Percentiles rank a stretch among this genome's conserved stretches.
Conservation (phyloP, 2,888 invertebrate species). For the Rhabditoides inermis region DNA sequence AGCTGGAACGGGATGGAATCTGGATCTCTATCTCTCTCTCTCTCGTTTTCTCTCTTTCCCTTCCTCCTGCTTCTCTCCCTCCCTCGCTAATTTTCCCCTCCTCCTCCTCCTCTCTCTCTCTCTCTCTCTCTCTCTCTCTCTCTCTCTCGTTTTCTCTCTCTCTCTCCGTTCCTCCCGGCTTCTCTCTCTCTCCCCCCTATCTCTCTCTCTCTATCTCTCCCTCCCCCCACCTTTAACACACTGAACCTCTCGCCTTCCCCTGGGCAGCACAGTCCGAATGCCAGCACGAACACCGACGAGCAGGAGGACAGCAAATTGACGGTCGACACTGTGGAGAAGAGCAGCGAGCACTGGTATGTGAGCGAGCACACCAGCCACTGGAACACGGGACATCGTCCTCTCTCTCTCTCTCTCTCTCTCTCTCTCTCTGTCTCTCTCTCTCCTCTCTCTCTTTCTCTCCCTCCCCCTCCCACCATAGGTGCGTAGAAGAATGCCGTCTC, state of each 20-base stretch:
- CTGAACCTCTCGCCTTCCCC: conserved; percentile 69
- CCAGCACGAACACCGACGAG: conserved; percentile 77
- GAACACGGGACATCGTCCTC: conserved; percentile 52
- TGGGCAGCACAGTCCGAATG: conserved; percentile 67
- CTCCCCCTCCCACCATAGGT: conserved; percentile 41
- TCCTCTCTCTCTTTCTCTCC: too few species aligned
- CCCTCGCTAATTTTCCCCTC: too few species aligned
- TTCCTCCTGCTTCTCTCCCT: too few species aligned
- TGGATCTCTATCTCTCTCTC: too few species aligned
- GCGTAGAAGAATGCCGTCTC: conserved; percentile 42
- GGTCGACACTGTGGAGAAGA: conserved; percentile 73
- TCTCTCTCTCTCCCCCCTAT: too few species aligned
- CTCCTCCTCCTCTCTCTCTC: too few species aligned
- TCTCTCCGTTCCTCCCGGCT: too few species aligned
- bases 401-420: background rate
- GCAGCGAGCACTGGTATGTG: conserved; percentile 77
- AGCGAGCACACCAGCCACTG: conserved; percentile 93
- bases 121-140: too few species aligned
- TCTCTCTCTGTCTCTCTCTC: background rate
- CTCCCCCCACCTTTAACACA: conserved; percentile 53
- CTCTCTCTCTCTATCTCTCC: too few species aligned
- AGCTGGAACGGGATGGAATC: conserved; percentile 21
- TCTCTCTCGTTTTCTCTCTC: too few species aligned
- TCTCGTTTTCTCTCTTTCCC: too few species aligned
- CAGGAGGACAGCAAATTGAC: conserved; percentile 81